phyloP scores from a whole-genome alignment of 2,797 vertebrate species.

The Picus viridis region DNA sequence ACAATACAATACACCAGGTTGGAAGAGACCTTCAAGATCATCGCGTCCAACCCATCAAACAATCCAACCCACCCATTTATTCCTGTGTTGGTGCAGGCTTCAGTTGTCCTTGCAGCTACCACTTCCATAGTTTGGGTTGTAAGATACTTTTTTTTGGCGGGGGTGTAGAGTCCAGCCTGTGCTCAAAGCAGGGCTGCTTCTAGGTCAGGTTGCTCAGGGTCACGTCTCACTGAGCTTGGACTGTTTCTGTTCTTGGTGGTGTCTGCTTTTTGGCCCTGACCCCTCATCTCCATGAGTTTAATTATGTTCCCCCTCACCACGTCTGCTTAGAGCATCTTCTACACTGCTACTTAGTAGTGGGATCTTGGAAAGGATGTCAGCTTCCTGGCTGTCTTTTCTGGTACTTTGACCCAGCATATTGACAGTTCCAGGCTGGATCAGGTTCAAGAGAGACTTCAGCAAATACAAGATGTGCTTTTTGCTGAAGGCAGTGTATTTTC shows the following conservation, averaged over 20 bases:
- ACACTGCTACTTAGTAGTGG: not conserved
- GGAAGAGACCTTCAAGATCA: no score
- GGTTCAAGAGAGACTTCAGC: not conserved
- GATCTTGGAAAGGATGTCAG: not conserved
- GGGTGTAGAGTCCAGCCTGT: not conserved
- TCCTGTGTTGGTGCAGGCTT: not conserved
- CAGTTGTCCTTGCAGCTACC: not conserved
- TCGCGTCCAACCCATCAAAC: no score
- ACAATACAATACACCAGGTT: no score
- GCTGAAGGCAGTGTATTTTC: not conserved
- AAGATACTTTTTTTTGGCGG: not conserved
- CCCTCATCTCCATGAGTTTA: not conserved
- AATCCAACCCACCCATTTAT: no score
- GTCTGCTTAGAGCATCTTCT: not conserved
- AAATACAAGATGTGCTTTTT: not conserved
- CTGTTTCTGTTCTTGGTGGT: not conserved
- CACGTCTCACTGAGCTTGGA: not conserved
- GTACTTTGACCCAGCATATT: not conserved
- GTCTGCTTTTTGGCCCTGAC: accelerated
- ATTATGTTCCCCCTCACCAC: not conserved
- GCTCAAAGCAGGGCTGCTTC: not conserved
- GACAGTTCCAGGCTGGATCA: not conserved
- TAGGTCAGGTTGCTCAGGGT: not conserved
- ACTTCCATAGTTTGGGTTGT: not conserved
- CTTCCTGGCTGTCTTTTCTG: not conserved